These are phyloP conservation scores for Myotis pilosus DNA, from an alignment of 2,797 vertebrate genomes.

Conservation along the genomic window DNA sequence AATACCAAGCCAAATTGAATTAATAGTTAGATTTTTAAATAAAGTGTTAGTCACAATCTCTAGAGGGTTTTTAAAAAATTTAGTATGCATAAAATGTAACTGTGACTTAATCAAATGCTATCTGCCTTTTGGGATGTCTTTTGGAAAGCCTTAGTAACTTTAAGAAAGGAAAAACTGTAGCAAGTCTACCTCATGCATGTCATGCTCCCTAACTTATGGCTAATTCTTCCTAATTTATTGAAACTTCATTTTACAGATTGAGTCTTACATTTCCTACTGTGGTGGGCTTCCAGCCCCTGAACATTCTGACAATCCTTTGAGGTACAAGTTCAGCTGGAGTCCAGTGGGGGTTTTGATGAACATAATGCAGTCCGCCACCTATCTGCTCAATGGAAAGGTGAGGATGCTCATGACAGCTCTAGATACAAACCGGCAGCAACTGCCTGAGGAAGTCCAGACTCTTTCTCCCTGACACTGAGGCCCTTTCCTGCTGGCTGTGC, in stretches of 20 bases:
- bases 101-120: background rate
- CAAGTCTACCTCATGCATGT: background rate
- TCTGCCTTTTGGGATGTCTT: background rate
- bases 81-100: background rate
- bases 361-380: constrained; percentile 91
- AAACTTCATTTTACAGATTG: constrained; percentile 85
- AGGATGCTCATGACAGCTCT: background rate
- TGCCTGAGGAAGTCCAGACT: background rate
- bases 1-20: background rate
- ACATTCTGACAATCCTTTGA: constrained; percentile 94
- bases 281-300: constrained; percentile 96
- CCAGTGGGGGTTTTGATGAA: constrained; percentile 93
- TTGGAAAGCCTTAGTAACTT: constrained; percentile 1
- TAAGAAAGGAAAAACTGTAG: background rate
- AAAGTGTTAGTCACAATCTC: background rate
- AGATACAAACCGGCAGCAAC: background rate
- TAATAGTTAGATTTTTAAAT: background rate
- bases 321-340: constrained; percentile 99
- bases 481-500: background rate
- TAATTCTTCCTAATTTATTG: background rate
- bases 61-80: background rate
- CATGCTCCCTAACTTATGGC: background rate
- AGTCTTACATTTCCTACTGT: constrained; percentile 95
- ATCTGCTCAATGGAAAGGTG: constrained; percentile 91
- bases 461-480: background rate